Percentiles rank a stretch among this genome's conserved stretches.
phyloP scores from a whole-genome alignment of 2,797 vertebrate species.

The Cirrhinus molitorella region DNA sequence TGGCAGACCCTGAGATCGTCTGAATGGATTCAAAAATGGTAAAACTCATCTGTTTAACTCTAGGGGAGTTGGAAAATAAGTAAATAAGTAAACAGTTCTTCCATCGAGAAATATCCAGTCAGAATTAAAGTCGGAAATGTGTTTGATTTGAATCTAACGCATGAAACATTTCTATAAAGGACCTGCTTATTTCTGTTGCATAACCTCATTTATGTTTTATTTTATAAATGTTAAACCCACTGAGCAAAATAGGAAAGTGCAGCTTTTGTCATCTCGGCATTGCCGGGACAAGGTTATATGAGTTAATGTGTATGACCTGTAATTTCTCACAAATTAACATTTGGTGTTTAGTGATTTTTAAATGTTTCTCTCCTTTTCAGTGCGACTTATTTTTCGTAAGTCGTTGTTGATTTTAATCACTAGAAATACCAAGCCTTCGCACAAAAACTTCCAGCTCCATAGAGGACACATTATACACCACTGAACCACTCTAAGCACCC shows the following conservation, averaged over 20 bases:
- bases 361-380: not conserved
- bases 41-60: too few species aligned
- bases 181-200: not conserved
- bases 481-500: not conserved
- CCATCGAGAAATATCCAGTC: too few species aligned
- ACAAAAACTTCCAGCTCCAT: conserved; percentile 17
- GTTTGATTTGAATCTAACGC: not conserved
- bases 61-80: too few species aligned
- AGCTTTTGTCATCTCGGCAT: not conserved
- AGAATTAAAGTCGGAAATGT: too few species aligned
- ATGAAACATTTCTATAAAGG: not conserved
- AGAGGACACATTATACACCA: conserved; percentile 34
- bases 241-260: not conserved
- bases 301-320: not conserved
- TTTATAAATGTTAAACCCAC: not conserved
- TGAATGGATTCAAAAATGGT: too few species aligned
- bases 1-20: too few species aligned
- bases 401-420: conserved; percentile 13
- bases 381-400: not conserved
- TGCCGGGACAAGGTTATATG: not conserved
- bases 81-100: too few species aligned
- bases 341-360: not conserved
- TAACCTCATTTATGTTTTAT: not conserved
- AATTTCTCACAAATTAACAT: not conserved
- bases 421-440: not conserved